Conservation (phyloP, 64 coral and sea anemone species). For the Dendrophyllia cribrosa region DNA sequence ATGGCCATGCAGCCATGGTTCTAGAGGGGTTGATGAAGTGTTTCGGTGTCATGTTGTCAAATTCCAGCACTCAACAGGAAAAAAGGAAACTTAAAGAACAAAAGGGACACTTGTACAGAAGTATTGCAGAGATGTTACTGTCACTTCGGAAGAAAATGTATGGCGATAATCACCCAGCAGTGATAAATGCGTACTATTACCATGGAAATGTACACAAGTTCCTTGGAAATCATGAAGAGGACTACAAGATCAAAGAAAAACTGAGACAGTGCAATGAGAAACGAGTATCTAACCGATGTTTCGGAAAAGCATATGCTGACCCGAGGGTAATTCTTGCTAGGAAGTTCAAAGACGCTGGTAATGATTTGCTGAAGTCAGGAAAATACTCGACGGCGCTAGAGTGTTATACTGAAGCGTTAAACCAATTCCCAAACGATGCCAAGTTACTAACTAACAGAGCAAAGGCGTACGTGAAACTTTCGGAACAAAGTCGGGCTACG, state of each 20-base stretch:
- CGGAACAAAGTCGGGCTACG: background rate
- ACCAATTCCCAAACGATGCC: background rate
- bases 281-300: background rate
- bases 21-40: too few relatives aligned
- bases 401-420: background rate
- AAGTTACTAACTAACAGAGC: conserved; percentile 4
- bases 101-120: too few relatives aligned
- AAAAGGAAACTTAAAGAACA: too few relatives aligned
- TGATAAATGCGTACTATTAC: too few relatives aligned
- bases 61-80: background rate
- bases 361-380: background rate
- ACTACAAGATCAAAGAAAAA: too few relatives aligned
- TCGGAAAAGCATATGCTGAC: too few relatives aligned
- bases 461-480: background rate
- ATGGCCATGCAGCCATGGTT: too few relatives aligned
- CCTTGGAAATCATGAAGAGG: background rate
- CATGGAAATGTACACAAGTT: background rate
- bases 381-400: background rate
- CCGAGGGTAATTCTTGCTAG: background rate
- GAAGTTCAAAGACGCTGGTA: background rate
- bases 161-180: background rate
- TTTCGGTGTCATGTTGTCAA: too few relatives aligned
- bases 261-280: background rate
- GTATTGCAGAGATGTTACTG: background rate
- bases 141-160: background rate